These are phyloP conservation scores for Coracopsis vasa DNA, from an alignment of 2,113 vertebrate genomes.

Conservation along the genomic window DNA sequence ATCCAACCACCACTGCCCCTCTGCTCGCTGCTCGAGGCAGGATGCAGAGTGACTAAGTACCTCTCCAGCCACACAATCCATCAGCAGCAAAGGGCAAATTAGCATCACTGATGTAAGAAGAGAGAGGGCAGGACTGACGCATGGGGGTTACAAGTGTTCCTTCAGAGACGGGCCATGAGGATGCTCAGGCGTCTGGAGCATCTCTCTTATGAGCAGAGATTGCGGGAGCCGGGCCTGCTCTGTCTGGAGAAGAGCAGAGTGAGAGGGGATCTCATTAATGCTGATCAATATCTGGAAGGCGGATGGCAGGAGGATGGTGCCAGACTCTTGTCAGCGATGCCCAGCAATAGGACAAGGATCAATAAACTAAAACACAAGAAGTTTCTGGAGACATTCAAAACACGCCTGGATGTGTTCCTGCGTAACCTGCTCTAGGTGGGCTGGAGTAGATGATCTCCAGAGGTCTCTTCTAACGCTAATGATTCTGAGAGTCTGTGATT, in stretches of 20 bases:
- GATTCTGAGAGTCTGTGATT: neutral
- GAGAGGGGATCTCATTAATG: neutral
- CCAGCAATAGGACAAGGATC: neutral
- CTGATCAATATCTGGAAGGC: neutral
- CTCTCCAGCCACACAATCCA: neutral
- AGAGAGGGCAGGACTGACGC: neutral
- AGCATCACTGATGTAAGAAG: neutral
- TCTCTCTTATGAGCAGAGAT: neutral
- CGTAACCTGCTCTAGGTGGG: neutral
- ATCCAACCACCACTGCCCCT: neutral
- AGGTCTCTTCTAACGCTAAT: neutral
- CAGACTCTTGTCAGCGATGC: neutral
- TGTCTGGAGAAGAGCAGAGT: neutral
- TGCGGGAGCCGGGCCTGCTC: neutral
- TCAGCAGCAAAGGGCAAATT: neutral
- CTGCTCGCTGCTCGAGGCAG: fast-evolving
- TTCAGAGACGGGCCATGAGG: neutral
- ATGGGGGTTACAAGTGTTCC: neutral
- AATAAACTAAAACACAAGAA: neutral
- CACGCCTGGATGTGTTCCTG: neutral
- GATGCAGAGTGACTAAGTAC: neutral
- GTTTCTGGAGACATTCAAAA: neutral
- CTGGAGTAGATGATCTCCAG: neutral
- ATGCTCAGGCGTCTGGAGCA: neutral
- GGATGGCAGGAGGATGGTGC: neutral